Base-by-base conservation (phyloP, 2,888 invertebrate genomes). In the Elysia crispata region DNA sequence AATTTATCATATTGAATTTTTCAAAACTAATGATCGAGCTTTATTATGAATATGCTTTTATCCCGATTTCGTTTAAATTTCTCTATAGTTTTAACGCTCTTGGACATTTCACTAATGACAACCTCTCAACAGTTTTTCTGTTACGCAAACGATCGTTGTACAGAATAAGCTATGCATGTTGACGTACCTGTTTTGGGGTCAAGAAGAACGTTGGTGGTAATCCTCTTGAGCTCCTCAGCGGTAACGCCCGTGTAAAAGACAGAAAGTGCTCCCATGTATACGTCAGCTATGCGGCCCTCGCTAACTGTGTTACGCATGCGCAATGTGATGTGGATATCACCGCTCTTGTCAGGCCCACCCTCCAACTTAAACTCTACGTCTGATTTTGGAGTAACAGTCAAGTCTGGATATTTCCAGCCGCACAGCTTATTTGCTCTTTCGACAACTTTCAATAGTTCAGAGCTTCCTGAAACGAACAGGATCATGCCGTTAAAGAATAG, bases 201-300 rank as follows among this genome's bases (percentile, higher is more conserved):
- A 0, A 97, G 92, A 11, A 87, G 85, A 57, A 84, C 85, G 0
- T 87, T 85, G 49, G 83, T 84, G 0, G 81, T 74, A 31, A 83
- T 83, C 23, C 88, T 88, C 76, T 87, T 87, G 23, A 89, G 79
- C 60, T 89, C 88, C 30, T 84, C 83, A 49, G 86, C 83, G 11
- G 90, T 86, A 23, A 90, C 87, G 0, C 90, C 90, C 13, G 90
- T 91, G 83, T 91, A 91, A 83, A 87, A 87, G 20, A 87, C 85
- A 18, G 88, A 85, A 25, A 89, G 83, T 13, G 86, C 86, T 31
- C 84, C 81, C 31, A 91, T 72, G 70, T 87, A 86, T 6, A 88
- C 86, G 70, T 87, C 86, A 11, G 90, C 87, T 30, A 85, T 85
- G 15, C 90, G 80, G 15, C 86, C 82, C 60, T 88, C 88, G 5